Evolutionary conservation across 2,113 vertebrate species (phyloP).

Genomic region (Panurus biarmicus): DNA sequence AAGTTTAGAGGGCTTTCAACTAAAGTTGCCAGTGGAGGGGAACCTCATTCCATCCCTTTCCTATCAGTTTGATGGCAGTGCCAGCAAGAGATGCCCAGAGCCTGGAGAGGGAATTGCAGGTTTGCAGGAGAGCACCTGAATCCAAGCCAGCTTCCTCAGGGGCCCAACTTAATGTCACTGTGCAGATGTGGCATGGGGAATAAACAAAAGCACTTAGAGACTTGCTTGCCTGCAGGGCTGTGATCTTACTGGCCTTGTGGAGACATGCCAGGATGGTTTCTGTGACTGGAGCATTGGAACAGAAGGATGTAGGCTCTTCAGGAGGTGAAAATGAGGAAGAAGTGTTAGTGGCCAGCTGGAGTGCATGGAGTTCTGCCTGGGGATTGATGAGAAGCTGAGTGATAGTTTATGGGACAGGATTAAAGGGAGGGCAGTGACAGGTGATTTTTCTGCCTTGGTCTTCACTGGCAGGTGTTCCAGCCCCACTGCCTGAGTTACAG

Average conservation of each 20-base stretch:
- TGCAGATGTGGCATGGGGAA: not conserved
- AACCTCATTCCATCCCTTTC: not conserved
- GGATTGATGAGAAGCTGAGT: not conserved
- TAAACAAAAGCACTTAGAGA: not conserved
- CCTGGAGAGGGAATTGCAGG: not conserved
- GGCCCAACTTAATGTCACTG: not conserved
- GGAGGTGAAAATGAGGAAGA: not conserved
- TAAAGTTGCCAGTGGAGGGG: not conserved
- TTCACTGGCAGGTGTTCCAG: not conserved
- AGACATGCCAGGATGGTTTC: not conserved
- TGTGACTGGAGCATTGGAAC: not conserved
- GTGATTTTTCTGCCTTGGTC: not conserved
- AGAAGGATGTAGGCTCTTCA: not conserved
- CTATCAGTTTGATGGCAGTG: not conserved
- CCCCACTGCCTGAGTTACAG: not conserved
- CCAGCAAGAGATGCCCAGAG: not conserved
- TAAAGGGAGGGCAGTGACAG: not conserved
- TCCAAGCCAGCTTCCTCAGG: not conserved
- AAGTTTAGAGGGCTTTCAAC: not conserved
- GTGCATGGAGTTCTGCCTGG: not conserved
- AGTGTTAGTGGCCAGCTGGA: not conserved
- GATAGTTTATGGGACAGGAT: not conserved
- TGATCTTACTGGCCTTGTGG: not conserved
- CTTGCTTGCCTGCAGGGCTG: not conserved
- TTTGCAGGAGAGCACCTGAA: not conserved